Conservation (phyloP, 2,888 invertebrate genomes). For the Phania funesta region DNA sequence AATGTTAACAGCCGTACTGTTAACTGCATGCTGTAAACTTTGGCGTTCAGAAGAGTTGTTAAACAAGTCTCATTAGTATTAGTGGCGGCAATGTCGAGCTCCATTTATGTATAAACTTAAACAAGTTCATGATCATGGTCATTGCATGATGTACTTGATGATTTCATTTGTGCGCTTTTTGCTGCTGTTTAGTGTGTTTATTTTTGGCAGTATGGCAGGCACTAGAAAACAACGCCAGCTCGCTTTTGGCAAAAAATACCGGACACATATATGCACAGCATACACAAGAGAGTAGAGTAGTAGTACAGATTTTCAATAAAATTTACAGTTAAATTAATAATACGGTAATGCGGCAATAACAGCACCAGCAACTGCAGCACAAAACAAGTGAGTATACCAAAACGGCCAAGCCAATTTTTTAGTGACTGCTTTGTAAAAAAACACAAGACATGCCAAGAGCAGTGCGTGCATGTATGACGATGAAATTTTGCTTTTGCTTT, state of each 20-base stretch:
- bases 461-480: constrained; percentile 60
- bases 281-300: constrained; percentile 7
- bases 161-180: constrained; percentile 6
- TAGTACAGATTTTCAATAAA: constrained; percentile 49
- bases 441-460: constrained; percentile 32
- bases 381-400: constrained; percentile 20
- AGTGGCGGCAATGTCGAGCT: background rate
- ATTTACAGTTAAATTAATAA: constrained; percentile 64
- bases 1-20: constrained; percentile 16
- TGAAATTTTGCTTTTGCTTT: constrained; percentile 20
- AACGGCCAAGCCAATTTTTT: too few relatives aligned
- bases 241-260: background rate
- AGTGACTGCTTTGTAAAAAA: constrained; percentile 10
- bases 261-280: background rate
- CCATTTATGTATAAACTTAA: constrained; percentile 45
- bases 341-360: constrained; percentile 13
- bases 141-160: constrained; percentile 45
- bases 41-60: constrained; percentile 29
- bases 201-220: constrained; percentile 19
- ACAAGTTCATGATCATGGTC: constrained; percentile 68
- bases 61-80: background rate
- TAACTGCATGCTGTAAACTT: constrained; percentile 43
- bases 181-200: background rate
- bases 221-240: background rate
- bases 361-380: constrained; percentile 25